A percentile compares a stretch with the other conserved stretches of the same genome.
These are phyloP conservation scores for Lutjanus argentimaculatus DNA, from an alignment of 2,797 vertebrate species.

Conservation along the genomic window DNA sequence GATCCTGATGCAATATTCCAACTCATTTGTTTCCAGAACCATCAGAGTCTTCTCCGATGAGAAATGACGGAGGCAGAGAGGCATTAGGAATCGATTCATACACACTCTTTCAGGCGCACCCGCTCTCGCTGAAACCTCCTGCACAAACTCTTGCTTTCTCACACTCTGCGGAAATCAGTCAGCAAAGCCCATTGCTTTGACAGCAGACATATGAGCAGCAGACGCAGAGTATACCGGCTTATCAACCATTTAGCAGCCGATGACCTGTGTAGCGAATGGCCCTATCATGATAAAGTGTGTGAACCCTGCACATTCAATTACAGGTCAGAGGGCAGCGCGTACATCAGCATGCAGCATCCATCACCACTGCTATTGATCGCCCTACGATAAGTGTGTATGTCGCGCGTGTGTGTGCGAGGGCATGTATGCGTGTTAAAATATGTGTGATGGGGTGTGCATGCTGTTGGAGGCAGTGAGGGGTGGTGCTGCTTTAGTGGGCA, in stretches of 20 bases:
- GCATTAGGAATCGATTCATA: conserved; percentile 61
- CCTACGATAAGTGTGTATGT: conserved; percentile 44
- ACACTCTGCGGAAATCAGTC: conserved; percentile 60
- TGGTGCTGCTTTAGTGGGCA: conserved; percentile 40
- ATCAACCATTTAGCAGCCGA: conserved; percentile 82
- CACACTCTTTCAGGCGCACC: conserved; percentile 15
- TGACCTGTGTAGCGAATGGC: conserved; percentile 76
- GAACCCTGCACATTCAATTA: conserved; percentile 77
- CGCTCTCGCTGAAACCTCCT: conserved; percentile 11
- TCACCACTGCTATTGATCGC: conserved; percentile 75
- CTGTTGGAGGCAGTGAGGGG: conserved; percentile 30
- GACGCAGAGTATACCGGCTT: conserved; percentile 58
- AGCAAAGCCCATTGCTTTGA: conserved; percentile 62
- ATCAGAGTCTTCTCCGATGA: conserved; percentile 52
- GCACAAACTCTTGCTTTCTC: conserved; percentile 57
- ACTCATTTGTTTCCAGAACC: conserved; percentile 58
- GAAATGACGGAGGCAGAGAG: conserved; percentile 54
- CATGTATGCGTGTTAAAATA: conserved; percentile 10
- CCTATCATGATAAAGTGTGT: conserved; percentile 79
- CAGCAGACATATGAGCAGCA: conserved; percentile 72
- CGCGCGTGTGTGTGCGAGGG: not conserved
- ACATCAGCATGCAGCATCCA: conserved; percentile 75
- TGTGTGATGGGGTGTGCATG: conserved; percentile 31
- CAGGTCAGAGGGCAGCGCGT: conserved; percentile 75
- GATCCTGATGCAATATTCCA: conserved; percentile 52